Evolutionary conservation across 1,140 invertebrate genomes (phyloP).

Genomic region (Drosophila fuyamai): DNA sequence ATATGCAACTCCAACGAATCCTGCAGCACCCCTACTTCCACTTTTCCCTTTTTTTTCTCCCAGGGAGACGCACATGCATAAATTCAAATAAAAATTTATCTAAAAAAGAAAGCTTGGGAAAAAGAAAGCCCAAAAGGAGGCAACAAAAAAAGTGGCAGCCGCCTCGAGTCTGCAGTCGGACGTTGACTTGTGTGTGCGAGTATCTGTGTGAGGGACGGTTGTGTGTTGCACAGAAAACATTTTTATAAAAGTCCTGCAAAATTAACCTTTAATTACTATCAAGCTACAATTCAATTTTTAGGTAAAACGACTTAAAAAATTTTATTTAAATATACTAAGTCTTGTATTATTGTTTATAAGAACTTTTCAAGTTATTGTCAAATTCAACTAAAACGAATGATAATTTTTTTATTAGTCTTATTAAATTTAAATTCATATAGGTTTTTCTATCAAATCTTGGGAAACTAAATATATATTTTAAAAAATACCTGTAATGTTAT

Average conservation of each 20-base stretch:
- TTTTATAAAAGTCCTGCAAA: background rate
- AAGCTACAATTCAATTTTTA: too few species aligned
- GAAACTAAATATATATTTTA: too few species aligned
- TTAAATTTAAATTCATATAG: too few species aligned
- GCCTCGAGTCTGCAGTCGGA: conserved; percentile 55
- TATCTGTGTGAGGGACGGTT: conserved; percentile 27
- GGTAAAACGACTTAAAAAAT: too few species aligned
- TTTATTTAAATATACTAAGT: too few species aligned
- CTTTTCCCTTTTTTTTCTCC: background rate
- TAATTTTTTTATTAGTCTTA: too few species aligned
- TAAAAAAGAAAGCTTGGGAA: conserved; percentile 33
- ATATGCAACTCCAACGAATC: conserved; percentile 1
- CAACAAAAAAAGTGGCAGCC: conserved; percentile 51
- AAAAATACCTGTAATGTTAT: too few species aligned
- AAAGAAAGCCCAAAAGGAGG: conserved; percentile 30
- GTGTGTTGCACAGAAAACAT: conserved; percentile 24
- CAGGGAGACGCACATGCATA: conserved; percentile 57
- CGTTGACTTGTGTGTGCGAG: conserved; percentile 49
- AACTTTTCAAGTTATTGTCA: too few species aligned
- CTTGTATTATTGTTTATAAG: too few species aligned
- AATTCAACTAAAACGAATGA: too few species aligned
- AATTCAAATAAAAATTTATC: conserved; percentile 75
- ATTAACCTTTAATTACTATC: background rate
- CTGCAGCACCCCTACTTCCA: background rate
- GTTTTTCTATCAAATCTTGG: too few species aligned